Base-by-base conservation (phyloP, 2,888 invertebrate species). In the Calameuta filiformis region DNA sequence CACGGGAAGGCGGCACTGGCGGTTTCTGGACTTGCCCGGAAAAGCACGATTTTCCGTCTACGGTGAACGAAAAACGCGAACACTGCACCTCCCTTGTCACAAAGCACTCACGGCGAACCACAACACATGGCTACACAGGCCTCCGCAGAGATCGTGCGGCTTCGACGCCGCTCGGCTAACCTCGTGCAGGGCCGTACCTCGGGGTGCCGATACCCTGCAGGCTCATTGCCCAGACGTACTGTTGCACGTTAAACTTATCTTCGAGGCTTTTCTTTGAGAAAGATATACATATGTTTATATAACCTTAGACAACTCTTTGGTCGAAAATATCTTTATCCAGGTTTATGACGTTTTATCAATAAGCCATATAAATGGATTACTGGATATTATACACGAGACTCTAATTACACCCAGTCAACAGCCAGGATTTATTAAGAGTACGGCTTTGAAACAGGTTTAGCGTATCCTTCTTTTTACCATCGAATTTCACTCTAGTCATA, bases 101-200 rank as follows among this genome's bases (percentile, higher is more conserved):
- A 88, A 88, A 88, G 88, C 88, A 88, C 88, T 88, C 88, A 87
- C 87, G 87, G 88, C 87, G 87, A 85, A 88, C 85, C 88, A 84
- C 89, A 85, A 88, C 88, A 88, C 88, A 88, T 88, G 88, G 88
- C 89, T 89, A 73, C 71, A 85, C 85, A 85, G 82, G 83, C 84
- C 86, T 84, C 85, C 83, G 79, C 76, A 73, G 76, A 76, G 84
- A 84, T 85, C 83, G 83, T 79, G 23, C 76, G 69, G 69, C 69
- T 79, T 86, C 86, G 86, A 82, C 81, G 77, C 77, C 79, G 81
- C 79, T 88, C 88, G 86, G 81, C 71, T 73, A 68, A 73, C 76
- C 75, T 87, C 88, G 87, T 40, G 11, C 81, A 86, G 86, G 80
- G 73, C 78, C 82, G 86, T 82, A 75, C 4, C 68, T 23, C 56